A percentile compares a stretch with the other conserved stretches of the same genome.
Evolutionary conservation across 1,140 invertebrate genomes (phyloP).

Genomic region (Dendroctonus ponderosae): DNA sequence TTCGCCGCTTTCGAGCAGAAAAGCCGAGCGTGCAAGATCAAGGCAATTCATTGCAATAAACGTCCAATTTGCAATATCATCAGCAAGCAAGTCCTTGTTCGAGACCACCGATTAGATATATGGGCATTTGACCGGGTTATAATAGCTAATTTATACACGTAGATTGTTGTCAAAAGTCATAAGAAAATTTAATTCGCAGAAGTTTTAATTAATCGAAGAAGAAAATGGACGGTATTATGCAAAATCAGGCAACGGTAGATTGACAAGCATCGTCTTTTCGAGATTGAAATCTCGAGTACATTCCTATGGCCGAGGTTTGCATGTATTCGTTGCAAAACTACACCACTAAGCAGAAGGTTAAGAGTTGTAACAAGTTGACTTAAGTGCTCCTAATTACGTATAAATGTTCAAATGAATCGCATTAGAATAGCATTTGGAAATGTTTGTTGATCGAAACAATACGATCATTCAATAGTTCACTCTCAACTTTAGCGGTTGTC

Average conservation of each 20-base stretch:
- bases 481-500: too few species aligned
- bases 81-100: constrained; percentile 24
- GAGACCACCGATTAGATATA: constrained; percentile 30
- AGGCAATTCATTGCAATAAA: constrained; percentile 31
- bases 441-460: too few species aligned
- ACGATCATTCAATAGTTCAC: too few species aligned
- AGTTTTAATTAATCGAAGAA: background rate
- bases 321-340: constrained; percentile 29
- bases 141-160: constrained; percentile 25
- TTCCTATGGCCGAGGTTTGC: constrained; percentile 23
- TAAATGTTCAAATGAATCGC: constrained; percentile 19
- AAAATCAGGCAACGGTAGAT: constrained; percentile 27
- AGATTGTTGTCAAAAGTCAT: constrained; percentile 4
- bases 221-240: constrained; percentile 16
- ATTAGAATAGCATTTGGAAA: background rate
- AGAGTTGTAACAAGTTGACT: constrained; percentile 27
- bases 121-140: constrained; percentile 16
- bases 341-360: constrained; percentile 25
- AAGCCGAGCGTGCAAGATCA: constrained; percentile 14
- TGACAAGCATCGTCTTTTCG: constrained; percentile 27
- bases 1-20: background rate
- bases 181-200: background rate
- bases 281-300: constrained; percentile 29
- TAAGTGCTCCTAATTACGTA: constrained; percentile 30
- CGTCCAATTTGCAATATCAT: constrained; percentile 32